Evolutionary conservation across 2,888 invertebrate species (phyloP), one percentile per base, ranked within the genome.

Genomic region (Antitype chi): DNA sequence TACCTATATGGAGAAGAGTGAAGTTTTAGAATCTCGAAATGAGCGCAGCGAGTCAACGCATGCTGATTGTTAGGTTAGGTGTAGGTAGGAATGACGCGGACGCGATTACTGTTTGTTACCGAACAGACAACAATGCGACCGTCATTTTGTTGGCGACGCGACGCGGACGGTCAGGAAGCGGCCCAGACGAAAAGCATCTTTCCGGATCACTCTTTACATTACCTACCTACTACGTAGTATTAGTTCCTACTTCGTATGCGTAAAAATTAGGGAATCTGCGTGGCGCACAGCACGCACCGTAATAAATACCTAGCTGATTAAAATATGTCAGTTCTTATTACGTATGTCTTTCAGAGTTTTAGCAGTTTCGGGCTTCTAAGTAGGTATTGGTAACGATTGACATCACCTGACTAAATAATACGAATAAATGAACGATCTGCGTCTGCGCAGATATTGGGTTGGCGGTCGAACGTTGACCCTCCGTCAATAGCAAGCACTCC

Each of bases 401-500:
- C 25, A 8, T 25, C 20, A 59, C 25, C 59, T 25, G 25, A 8
- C 38, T 59, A 8, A 60, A 32, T 68, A 43, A n/a, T 63, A 68
- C 17, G 23, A 43, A 20, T 8, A 3, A 28, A 28, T n/a, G 25
- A 47, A 47, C 25, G 47, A 70, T 49, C 68, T 23, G 9, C 47
- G 69, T 62, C 32, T 55, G 62, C 23, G 62, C 23, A 80, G 55
- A 53, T 78, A 77, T 70, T 67, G n/a, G 55, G 57, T 67, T 70
- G 28, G 70, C 28, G 57, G 62, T 43, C 81, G 81, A n/a, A 32
- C 81, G 66, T 70, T 81, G 85, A 84, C 85, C 74, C 68, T 32
- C 38, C 32, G 74, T n/a, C 59, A 23, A 13, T 49, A 64, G 23
- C 20, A 11, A 25, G 25, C 25, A 15, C n/a, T 47, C 17, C 49